Percentiles rank a stretch among this genome's conserved stretches.
Conservation (phyloP, 2,888 invertebrate species). For the Trachelus stipa region DNA sequence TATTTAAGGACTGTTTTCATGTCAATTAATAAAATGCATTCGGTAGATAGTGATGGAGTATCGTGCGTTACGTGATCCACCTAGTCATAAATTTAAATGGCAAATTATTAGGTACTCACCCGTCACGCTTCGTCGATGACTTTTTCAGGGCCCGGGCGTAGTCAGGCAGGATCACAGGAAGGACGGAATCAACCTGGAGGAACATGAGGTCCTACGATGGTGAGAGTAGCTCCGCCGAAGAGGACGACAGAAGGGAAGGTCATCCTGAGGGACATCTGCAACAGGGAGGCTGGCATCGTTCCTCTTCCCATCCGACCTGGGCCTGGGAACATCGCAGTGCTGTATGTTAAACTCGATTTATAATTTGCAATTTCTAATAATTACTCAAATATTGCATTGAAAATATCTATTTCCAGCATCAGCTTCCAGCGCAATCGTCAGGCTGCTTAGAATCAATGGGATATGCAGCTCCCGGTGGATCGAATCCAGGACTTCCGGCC, state of each 20-base stretch:
- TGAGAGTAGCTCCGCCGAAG: slow-evolving; percentile 64
- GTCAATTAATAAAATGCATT: not conserved
- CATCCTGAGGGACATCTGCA: slow-evolving; percentile 57
- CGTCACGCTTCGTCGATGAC: not conserved
- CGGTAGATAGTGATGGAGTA: not conserved
- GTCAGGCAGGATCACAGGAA: not conserved
- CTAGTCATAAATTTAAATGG: not conserved
- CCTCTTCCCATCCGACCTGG: slow-evolving; percentile 61
- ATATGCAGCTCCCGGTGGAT: slow-evolving; percentile 48
- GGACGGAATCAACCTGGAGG: not conserved
- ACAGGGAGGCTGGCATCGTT: slow-evolving; percentile 57
- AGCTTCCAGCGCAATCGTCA: slow-evolving; percentile 52
- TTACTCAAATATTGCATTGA: not conserved
- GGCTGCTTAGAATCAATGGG: slow-evolving; percentile 50
- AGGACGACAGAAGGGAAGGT: slow-evolving; percentile 60
- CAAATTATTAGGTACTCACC: not conserved
- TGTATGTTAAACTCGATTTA: slow-evolving; percentile 36
- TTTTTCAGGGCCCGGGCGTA: not conserved
- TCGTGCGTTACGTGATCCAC: not conserved
- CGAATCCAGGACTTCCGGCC: slow-evolving; percentile 56
- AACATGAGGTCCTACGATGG: slow-evolving; percentile 64
- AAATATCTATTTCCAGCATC: slow-evolving; percentile 44
- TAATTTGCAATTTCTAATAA: not conserved
- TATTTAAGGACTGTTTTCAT: not conserved
- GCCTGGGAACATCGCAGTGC: slow-evolving; percentile 62